Evolutionary conservation across 2,113 vertebrate genomes (phyloP).

Genomic region (Sterna hirundo): DNA sequence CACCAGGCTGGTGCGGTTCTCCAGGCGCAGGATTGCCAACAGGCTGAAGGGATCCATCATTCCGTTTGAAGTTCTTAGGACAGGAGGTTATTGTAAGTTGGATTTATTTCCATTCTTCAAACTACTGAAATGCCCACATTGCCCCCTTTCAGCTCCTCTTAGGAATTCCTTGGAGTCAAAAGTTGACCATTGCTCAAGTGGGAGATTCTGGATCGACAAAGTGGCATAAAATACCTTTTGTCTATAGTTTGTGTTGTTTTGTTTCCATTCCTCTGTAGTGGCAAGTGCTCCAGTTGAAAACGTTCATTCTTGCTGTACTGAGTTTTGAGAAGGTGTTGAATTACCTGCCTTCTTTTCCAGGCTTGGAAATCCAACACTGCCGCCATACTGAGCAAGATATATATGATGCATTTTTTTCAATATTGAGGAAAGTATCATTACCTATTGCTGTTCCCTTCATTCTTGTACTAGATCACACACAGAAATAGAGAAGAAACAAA

Average conservation of each 20-base stretch:
- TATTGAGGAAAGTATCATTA: slow-evolving; percentile 14
- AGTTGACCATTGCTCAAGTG: slow-evolving; percentile 19
- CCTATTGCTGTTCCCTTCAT: slow-evolving; percentile 36
- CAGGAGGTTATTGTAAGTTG: not conserved
- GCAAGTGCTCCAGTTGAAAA: not conserved
- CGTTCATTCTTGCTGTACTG: slow-evolving; percentile 23
- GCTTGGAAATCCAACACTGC: slow-evolving; percentile 5
- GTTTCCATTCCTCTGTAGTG: slow-evolving; percentile 54
- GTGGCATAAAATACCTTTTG: slow-evolving; percentile 12
- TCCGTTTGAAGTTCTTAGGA: not conserved
- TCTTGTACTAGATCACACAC: slow-evolving; percentile 29
- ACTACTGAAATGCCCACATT: not conserved
- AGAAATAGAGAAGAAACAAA: slow-evolving; percentile 60
- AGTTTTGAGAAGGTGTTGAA: slow-evolving; percentile 30
- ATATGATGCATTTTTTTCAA: slow-evolving; percentile 29
- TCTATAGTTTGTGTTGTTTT: slow-evolving; percentile 47
- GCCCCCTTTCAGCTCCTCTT: not conserved
- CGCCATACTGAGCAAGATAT: slow-evolving; percentile 1
- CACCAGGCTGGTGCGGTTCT: not conserved
- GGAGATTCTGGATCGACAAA: not conserved
- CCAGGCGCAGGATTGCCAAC: not conserved
- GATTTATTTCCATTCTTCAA: slow-evolving; percentile 21
- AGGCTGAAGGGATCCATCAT: not conserved
- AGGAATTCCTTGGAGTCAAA: not conserved
- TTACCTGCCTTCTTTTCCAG: slow-evolving; percentile 18